Percentiles rank a stretch among this genome's conserved stretches.
Evolutionary conservation across 1,140 invertebrate genomes (phyloP).

Genomic region (Zaprionus lachaisei): DNA sequence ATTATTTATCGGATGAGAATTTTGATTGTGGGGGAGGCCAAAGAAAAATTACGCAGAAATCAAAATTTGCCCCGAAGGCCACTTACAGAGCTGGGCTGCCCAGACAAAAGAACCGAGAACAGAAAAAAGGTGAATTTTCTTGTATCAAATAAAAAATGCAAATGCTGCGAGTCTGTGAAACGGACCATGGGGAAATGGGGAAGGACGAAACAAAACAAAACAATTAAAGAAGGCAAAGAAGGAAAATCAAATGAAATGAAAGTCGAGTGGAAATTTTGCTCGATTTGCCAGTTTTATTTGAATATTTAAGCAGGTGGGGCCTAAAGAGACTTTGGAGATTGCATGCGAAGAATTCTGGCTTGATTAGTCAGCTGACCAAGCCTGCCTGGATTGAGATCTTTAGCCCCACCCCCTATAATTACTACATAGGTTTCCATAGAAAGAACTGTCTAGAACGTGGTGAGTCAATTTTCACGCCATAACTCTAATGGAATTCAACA

Average conservation of each 20-base stretch:
- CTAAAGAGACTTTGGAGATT: slow-evolving; percentile 67
- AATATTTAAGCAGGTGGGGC: slow-evolving; percentile 51
- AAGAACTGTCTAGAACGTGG: slow-evolving; percentile 21
- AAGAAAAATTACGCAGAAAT: slow-evolving; percentile 77
- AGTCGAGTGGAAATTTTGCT: slow-evolving; percentile 59
- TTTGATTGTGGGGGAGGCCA: slow-evolving; percentile 54
- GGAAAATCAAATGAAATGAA: slow-evolving; percentile 50
- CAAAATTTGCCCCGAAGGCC: slow-evolving; percentile 76
- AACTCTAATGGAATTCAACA: slow-evolving; percentile 79
- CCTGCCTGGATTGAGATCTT: no score
- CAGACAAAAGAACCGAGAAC: slow-evolving; percentile 2
- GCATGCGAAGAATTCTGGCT: slow-evolving; percentile 4
- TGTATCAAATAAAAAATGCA: slow-evolving; percentile 70
- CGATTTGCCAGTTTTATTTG: slow-evolving; percentile 59
- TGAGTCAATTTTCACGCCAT: slow-evolving; percentile 69
- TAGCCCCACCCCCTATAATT: slow-evolving; percentile 42
- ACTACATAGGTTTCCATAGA: slow-evolving; percentile 40
- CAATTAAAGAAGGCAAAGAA: slow-evolving; percentile 18
- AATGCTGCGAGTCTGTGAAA: slow-evolving; percentile 63
- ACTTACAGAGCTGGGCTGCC: slow-evolving; percentile 48
- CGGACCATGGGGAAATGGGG: slow-evolving; percentile 68
- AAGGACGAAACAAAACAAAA: slow-evolving; percentile 3
- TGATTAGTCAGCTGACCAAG: slow-evolving; percentile 43
- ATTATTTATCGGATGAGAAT: slow-evolving; percentile 64
- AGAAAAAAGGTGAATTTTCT: slow-evolving; percentile 60